Evolutionary conservation across 2,797 vertebrate species (phyloP).

Genomic region (Pseudocheirus occidentalis): DNA sequence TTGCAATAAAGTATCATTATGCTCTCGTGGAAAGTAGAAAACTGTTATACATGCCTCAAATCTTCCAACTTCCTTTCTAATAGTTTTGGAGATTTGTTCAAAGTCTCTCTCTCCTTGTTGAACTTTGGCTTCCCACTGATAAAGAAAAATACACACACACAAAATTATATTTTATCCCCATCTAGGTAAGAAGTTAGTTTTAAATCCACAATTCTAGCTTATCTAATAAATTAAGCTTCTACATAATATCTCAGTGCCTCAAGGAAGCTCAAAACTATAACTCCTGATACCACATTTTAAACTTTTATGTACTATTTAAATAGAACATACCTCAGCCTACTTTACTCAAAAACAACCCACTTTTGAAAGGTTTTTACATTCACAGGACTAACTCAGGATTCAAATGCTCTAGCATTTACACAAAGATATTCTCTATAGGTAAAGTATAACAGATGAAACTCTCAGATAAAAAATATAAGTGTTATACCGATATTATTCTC

Average conservation of each 20-base stretch:
- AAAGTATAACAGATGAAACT: constrained; percentile 10
- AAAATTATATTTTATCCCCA: constrained; percentile 48
- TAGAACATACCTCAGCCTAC: background rate
- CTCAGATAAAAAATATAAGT: constrained; percentile 17
- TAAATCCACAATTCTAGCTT: constrained; percentile 14
- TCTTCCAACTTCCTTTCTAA: constrained; percentile 95
- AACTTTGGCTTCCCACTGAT: constrained; percentile 95
- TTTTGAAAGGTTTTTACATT: background rate
- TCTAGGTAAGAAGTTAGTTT: background rate
- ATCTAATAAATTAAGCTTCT: constrained; percentile 45
- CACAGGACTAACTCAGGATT: constrained; percentile 18
- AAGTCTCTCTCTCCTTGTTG: constrained; percentile 98
- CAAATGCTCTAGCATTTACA: constrained; percentile 17
- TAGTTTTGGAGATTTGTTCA: constrained; percentile 97
- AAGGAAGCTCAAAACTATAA: constrained; percentile 12
- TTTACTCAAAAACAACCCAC: background rate
- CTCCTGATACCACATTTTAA: background rate
- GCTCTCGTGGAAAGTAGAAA: constrained; percentile 49
- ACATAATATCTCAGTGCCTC: constrained; percentile 5
- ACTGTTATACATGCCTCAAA: constrained; percentile 91
- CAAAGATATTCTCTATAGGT: constrained; percentile 3
- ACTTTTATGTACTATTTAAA: background rate
- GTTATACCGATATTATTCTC: constrained; percentile 16
- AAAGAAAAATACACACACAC: constrained; percentile 75
- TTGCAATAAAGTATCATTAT: constrained; percentile 37